These are phyloP conservation scores for Argynnis bischoffii DNA, from an alignment of 2,888 invertebrate species.

Conservation along the genomic window DNA sequence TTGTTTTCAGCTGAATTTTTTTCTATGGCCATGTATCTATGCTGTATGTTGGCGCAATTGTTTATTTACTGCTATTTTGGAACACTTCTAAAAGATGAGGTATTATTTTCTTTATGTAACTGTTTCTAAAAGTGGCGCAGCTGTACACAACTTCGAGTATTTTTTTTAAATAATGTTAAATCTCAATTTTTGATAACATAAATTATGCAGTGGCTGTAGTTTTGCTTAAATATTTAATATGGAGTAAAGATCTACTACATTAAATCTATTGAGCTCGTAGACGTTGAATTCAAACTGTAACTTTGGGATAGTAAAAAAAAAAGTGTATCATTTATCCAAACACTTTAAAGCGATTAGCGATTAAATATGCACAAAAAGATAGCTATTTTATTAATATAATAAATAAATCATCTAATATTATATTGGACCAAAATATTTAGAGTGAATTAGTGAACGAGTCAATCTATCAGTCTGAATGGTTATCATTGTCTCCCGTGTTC, in stretches of 20 bases:
- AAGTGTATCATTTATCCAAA: too few relatives aligned
- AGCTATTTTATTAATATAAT: not conserved
- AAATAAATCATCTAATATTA: not conserved
- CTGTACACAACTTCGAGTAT: too few relatives aligned
- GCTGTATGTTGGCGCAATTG: conserved; percentile 65
- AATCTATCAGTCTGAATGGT: conserved; percentile 59
- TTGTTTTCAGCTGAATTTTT: conserved; percentile 62
- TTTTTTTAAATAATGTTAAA: too few relatives aligned
- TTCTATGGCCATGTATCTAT: conserved; percentile 61
- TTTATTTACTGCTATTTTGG: conserved; percentile 72
- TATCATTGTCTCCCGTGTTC: conserved; percentile 54
- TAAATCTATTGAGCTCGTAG: too few relatives aligned
- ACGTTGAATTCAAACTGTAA: too few relatives aligned
- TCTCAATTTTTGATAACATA: too few relatives aligned
- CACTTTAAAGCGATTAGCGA: too few relatives aligned
- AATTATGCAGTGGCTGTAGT: too few relatives aligned
- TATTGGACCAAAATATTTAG: conserved; percentile 43
- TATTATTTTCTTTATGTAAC: conserved; percentile 36
- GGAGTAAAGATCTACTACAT: too few relatives aligned
- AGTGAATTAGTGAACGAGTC: conserved; percentile 63
- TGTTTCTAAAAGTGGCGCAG: not conserved
- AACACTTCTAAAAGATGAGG: conserved; percentile 64
- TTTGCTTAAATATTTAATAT: too few relatives aligned
- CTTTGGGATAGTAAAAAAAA: too few relatives aligned
- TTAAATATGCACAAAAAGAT: too few relatives aligned